Percentiles rank a stretch among this genome's conserved stretches.
These are phyloP conservation scores for Acrocephalus scirpaceus DNA, from an alignment of 2,797 vertebrate genomes.

Conservation along the genomic window DNA sequence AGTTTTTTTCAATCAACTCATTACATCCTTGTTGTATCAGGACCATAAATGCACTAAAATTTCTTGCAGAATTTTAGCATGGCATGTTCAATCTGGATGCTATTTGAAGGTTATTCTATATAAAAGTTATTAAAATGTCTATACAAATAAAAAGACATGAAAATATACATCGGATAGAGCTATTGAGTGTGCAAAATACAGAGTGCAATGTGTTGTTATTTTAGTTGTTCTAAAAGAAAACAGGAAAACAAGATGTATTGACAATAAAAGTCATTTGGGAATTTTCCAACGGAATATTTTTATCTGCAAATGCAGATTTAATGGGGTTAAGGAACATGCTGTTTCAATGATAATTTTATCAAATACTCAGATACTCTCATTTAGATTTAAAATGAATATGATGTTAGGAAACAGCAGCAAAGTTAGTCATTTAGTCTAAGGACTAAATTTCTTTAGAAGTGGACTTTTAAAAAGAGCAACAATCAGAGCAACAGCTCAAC, in stretches of 20 bases:
- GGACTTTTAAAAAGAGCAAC: not conserved
- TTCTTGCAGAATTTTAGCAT: not conserved
- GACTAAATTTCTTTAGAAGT: not conserved
- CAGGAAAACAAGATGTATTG: not conserved
- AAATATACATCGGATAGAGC: not conserved
- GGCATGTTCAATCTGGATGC: not conserved
- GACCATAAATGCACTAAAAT: not conserved
- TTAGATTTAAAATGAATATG: conserved; percentile 32
- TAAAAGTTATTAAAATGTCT: not conserved
- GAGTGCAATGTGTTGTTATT: not conserved
- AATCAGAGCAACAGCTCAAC: not conserved
- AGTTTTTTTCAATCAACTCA: not conserved
- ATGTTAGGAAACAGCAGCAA: not conserved
- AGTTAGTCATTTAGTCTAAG: not conserved
- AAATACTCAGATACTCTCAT: conserved; percentile 28
- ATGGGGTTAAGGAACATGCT: conserved; percentile 21
- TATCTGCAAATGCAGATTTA: conserved; percentile 39
- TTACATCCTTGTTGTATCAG: not conserved
- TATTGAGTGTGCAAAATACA: not conserved
- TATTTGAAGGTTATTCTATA: not conserved
- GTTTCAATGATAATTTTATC: conserved; percentile 54
- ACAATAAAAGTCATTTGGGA: not conserved
- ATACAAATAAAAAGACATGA: not conserved
- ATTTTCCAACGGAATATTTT: conserved; percentile 23
- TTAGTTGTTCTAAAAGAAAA: not conserved